A percentile compares a stretch with the other conserved stretches of the same genome.
Evolutionary conservation across 2,797 vertebrate genomes (phyloP).

Genomic region (Scolopax rusticola): DNA sequence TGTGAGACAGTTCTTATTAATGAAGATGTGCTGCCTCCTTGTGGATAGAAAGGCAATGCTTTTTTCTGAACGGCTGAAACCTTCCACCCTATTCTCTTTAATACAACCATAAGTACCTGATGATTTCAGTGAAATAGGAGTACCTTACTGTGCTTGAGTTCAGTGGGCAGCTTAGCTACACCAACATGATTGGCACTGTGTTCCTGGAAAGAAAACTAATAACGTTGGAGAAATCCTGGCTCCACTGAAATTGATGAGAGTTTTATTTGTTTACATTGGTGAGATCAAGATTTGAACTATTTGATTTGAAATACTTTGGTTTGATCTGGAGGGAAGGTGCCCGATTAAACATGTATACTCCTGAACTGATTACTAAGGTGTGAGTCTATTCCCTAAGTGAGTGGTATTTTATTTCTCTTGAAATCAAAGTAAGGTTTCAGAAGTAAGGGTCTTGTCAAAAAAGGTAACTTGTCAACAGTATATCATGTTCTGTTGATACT

Average conservation of each 20-base stretch:
- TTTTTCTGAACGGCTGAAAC: background rate
- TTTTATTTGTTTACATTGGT: background rate
- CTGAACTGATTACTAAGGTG: background rate
- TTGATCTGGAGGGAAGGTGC: background rate
- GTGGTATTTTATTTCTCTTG: background rate
- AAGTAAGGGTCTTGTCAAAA: background rate
- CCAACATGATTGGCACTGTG: background rate
- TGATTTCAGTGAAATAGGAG: background rate
- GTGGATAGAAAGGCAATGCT: background rate
- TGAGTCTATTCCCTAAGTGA: background rate
- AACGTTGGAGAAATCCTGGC: background rate
- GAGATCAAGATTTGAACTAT: background rate
- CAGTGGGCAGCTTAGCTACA: background rate
- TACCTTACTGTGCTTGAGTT: background rate
- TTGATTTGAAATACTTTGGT: background rate
- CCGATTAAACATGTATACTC: background rate
- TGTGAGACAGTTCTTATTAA: background rate
- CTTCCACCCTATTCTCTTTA: background rate
- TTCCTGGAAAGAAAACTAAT: background rate
- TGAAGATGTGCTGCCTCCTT: background rate
- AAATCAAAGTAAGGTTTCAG: background rate
- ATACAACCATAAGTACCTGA: background rate
- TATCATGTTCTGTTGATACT: background rate
- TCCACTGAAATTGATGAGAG: background rate
- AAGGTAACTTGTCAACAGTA: background rate